Evolutionary conservation across 2,113 vertebrate species (phyloP), one percentile per base, ranked within the genome.

Genomic region (Lepisosteus oculatus): DNA sequence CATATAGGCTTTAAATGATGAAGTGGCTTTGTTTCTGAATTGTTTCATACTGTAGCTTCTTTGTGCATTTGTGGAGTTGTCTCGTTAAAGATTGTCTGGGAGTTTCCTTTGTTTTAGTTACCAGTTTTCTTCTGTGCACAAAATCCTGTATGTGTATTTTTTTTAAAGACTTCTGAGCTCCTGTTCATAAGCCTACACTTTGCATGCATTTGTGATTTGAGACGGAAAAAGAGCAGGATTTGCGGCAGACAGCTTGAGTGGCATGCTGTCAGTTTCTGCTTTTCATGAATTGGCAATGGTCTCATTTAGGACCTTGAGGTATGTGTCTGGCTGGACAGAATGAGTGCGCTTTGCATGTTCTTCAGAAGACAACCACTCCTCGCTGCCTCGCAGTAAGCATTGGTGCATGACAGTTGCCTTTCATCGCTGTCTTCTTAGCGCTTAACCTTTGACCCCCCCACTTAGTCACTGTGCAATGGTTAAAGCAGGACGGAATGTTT

Each of bases 321-420:
- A 84, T 69, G 84, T 90, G 87, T 91, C 83, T 77, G 82, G 78
- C 84, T 81, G 92, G 94, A 95, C 92, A 92, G 91, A 90, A 93
- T 81, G 88, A 88, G 93, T 89, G 81, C 89, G 70, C 84, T 95
- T 92, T 94, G 94, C 93, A 91, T 95, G 94, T 94, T 95, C 87
- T 90, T 69, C 84, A 83, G 78, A 89, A 95, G 94, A 94, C 93
- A 94, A 89, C 91, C 92, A 88, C 88, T 93, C 91, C 91, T 92
- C 76, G 83, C 86, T 72, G 83, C 89, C 75, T 81, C 79, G 44
- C 90, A 81, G 83, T 76, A 91, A 81, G 91, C 96, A 94, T 84
- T 85, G 91, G 94, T 95, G 95, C 95, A 92, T 97, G 96, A 97
- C 95, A 96, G 95, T 95, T 95, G 94, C 95, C 95, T 95, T 95